Base-by-base conservation (phyloP, 2,113 vertebrate genomes). In the Entelurus aequoreus region DNA sequence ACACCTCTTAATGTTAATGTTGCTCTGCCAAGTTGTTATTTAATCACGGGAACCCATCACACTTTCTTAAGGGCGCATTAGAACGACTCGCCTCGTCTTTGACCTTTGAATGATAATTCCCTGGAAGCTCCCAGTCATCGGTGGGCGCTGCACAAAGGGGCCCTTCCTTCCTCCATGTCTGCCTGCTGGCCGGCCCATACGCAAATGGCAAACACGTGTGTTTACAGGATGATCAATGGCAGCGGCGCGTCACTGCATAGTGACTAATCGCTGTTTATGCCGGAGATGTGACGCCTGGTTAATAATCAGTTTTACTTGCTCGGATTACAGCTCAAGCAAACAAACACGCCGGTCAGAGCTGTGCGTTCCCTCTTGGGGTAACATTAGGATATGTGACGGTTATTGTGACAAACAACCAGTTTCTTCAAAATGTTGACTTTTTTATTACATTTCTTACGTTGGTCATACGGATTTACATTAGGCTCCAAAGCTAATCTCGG, bases 161-260 rank as follows among this genome's bases (percentile, higher is more conserved):
- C 70, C 59, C 61, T 63, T 51, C 69, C 54, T 44, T n/a, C 68
- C 47, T 35, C 57, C 46, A 60, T 21, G 35, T 15, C 46, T 44
- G 9, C 55, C 21, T 15, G 28, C 54, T 13, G 8, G 36, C 36
- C 65, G 8, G 50, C 69, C 68, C 51, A 12, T 62, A 66, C 60
- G 66, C 69, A 79, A 81, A 87, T 73, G 66, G 51, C 74, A 66
- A 84, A 74, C 88, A 80, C 53, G 54, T 80, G 72, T 85, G 84
- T 87, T 81, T 84, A 76, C 48, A 68, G 62, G 54, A 48, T 60
- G 71, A 79, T 81, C 66, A 77, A 57, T 60, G 74, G 63, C 5
- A 36, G 58, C 71, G 7, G 63, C 62, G 60, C 65, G 76, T 77
- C 64, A 65, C 52, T n/a, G 56, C 57, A 62, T 76, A 60, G 60